Evolutionary conservation across 2,113 vertebrate species (phyloP), one percentile per base, ranked within the genome.

Genomic region (Pleuronectes platessa): DNA sequence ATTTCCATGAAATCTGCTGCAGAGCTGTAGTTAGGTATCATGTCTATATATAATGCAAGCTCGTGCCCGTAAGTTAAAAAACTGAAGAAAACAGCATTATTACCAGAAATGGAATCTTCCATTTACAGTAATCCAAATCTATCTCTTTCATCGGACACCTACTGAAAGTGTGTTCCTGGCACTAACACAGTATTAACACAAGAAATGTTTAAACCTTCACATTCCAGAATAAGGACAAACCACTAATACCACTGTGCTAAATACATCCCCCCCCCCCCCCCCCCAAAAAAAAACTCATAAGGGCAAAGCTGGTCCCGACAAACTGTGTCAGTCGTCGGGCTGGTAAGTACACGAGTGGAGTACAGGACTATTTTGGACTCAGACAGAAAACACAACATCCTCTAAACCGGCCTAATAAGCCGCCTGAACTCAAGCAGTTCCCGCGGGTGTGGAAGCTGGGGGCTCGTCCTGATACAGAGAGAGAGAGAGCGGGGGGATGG

Each of bases 351-450:
- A 58, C 17, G 49, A 35, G 49, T 61, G 61, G 68, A 83, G 71
- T 26, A 17, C 59, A 59, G 55, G 53, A 54, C 78, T 79, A 75
- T 85, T 90, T 86, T 79, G 68, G 71, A 72, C 68, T 54, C 58
- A 23, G 58, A 83, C 31, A 71, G 61, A 83, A 82, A 87, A 82
- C 63, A 84, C 77, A 81, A 70, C 79, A 70, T 62, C 79, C 79
- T 71, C 87, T 83, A 73, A 84, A 82, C 76, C 80, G 26, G 74
- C 79, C 82, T 81, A 82, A 84, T 81, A 82, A 78, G 66, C 71
- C n/a, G 55, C 75, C 70, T 74, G 68, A 61, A 85, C 73, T 77
- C 64, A 5, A 81, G 58, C 0, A 55, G 76, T 71, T 87, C 84
- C 86, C 75, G 73, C 17, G 77, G 72, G 78, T 69, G 78, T 67